Evolutionary conservation across 2,888 invertebrate species (phyloP), one percentile per base, ranked within the genome.

Genomic region (Apodemia duryi): DNA sequence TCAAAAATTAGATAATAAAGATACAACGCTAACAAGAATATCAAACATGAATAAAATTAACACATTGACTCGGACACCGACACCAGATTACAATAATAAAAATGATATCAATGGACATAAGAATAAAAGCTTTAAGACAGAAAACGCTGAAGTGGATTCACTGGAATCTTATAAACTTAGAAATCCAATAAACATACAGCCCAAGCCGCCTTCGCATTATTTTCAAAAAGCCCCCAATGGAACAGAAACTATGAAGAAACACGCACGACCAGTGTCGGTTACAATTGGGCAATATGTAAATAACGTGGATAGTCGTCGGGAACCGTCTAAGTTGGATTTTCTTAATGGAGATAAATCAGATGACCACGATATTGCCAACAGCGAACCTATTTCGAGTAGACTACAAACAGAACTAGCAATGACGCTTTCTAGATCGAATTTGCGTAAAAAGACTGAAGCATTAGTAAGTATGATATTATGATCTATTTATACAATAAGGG

Each of bases 351-450:
- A 92, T 66, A 91, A 88, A 72, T 74, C 80, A 4, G 88, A 88
- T 65, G 85, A 82, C n/a, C 80, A 81, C 64, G 74, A 82, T 70
- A 79, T 79, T 66, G 80, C 82, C 64, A 91, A 90, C 41, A 87
- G 91, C 70, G 90, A 88, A 61, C 93, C 94, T 0, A 93, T 95
- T 63, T 91, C 94, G 21, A 94, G 94, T 75, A 93, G 94, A 75
- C 86, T 96, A 66, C 96, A 96, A 75, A 94, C 94, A 67, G 96
- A 96, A 86, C 86, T 96, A 72, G 94, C 94, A 65, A 93, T 95
- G 67, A 96, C 96, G 6, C 85, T 96, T 68, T 95, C 95, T 74
- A 94, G 96, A 79, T 95, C 96, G 65, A 96, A 96, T 90, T 91
- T 96, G 76, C 94, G 94, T 77, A 95, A 94, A 87, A 94, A 94